A percentile compares a stretch with the other conserved stretches of the same genome.
These are phyloP conservation scores for Allacma fusca DNA, from an alignment of 2,888 invertebrate genomes.

Conservation along the genomic window DNA sequence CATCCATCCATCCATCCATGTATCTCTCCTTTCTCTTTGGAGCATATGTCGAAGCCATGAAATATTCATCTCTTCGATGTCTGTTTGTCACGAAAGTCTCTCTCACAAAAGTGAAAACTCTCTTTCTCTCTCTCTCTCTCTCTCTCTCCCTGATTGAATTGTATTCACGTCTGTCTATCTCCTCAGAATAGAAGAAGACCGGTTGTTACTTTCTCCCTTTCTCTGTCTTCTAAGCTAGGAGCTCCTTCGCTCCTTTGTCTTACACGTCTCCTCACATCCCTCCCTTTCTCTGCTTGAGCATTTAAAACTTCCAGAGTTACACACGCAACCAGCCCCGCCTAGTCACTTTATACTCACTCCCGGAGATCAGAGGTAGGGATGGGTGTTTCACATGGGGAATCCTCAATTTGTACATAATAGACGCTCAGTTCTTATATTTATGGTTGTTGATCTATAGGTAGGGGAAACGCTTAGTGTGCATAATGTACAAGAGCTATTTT, in stretches of 20 bases:
- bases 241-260: constrained; percentile 22
- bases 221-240: constrained; percentile 2
- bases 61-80: constrained; percentile 60
- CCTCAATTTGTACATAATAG: too few species aligned
- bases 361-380: too few species aligned
- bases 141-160: constrained; percentile 34
- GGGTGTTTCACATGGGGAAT: too few species aligned
- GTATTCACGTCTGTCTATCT: constrained; percentile 26
- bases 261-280: neutral
- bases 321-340: too few species aligned
- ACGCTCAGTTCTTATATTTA: too few species aligned
- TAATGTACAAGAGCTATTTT: too few species aligned
- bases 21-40: constrained; percentile 1
- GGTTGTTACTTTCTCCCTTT: neutral
- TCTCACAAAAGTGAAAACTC: neutral
- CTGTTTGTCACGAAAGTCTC: constrained; percentile 59
- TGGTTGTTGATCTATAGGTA: too few species aligned
- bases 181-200: neutral
- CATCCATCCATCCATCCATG: neutral
- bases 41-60: constrained; percentile 51
- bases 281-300: neutral
- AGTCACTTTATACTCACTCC: too few species aligned
- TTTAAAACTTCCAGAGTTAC: neutral
- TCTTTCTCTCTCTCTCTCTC: neutral
- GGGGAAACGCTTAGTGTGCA: too few species aligned